phyloP scores from a whole-genome alignment of 2,113 vertebrate species.

The Menidia beryllina region DNA sequence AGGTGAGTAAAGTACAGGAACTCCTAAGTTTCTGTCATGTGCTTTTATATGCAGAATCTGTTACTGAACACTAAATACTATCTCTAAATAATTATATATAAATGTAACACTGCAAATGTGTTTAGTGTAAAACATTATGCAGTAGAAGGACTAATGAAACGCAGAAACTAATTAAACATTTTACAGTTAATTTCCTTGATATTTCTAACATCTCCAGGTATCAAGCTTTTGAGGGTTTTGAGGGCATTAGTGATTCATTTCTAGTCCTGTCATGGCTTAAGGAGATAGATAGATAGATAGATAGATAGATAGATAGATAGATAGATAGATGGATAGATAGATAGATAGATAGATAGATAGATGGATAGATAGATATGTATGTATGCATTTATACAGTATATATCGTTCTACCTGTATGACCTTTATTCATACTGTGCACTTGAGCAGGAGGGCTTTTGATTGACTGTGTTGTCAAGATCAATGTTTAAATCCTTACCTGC shows the following conservation, averaged over 20 bases:
- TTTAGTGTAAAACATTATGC: conserved; percentile 17
- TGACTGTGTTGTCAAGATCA: conserved; percentile 43
- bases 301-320: too few relatives aligned
- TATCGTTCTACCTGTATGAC: conserved; percentile 57
- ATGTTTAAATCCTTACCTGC: conserved; percentile 55
- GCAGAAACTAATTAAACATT: conserved; percentile 7
- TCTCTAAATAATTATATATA: too few relatives aligned
- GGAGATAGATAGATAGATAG: too few relatives aligned
- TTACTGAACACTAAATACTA: too few relatives aligned
- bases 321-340: too few relatives aligned
- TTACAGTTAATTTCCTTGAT: neutral
- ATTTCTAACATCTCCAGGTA: neutral
- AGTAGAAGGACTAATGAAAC: conserved; percentile 39
- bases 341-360: too few relatives aligned
- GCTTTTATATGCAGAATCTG: neutral
- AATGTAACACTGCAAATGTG: neutral
- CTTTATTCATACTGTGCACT: conserved; percentile 36
- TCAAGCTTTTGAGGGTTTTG: too few relatives aligned
- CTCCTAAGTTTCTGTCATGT: neutral
- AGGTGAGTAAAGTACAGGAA: conserved; percentile 81
- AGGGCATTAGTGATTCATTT: too few relatives aligned
- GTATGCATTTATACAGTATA: too few relatives aligned
- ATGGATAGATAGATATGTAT: too few relatives aligned
- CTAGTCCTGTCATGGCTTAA: neutral
- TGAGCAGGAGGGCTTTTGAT: conserved; percentile 22